Base-by-base conservation (phyloP, 2,888 invertebrate species). In the Saturnia pavonia region DNA sequence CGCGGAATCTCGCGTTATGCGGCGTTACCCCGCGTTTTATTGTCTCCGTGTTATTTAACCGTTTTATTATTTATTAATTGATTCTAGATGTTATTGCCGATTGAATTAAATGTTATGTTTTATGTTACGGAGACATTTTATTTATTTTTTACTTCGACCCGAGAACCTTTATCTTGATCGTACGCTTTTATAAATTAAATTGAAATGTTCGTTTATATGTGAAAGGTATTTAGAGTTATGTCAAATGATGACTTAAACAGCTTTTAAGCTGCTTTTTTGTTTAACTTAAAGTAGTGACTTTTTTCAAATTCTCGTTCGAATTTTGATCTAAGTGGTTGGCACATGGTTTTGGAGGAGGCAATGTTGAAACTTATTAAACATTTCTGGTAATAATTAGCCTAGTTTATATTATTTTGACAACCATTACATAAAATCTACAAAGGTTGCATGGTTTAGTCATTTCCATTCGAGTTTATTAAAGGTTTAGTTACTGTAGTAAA, bases 11-110 rank as follows among this genome's bases (percentile, higher is more conserved):
- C 71, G 71, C 71, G 60, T 67, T 70, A 66, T 67, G 66, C 70
- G 51, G 67, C 66, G 65, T 77, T 80, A 76, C 78, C 79, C 79
- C 78, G 76, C 78, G 78, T 80, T 77, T 81, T 85, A 84, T 83
- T 84, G 81, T 79, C 80, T 82, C 77, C 79, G 79, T 74, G 74
- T 75, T 80, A 80, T 81, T 82, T 75, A 76, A 77, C 78, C 79
- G 78, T 83, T 88, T 88, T 88, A 89, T 88, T 87, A 88, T 88
- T 88, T 88, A 88, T 88, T 88, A 89, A 88, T 88, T 87, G 87
- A 86, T 85, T 82, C 77, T 76, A 80, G 82, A 82, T 77, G 76
- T 77, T 77, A 76, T 76, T 77, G 80, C 81, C 79, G 78, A 80
- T 82, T 79, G 78, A 80, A 84, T 80, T 79, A 79, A 76, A 80